Evolutionary conservation across 2,797 vertebrate species (phyloP).

Genomic region (Diglossa cyanea): DNA sequence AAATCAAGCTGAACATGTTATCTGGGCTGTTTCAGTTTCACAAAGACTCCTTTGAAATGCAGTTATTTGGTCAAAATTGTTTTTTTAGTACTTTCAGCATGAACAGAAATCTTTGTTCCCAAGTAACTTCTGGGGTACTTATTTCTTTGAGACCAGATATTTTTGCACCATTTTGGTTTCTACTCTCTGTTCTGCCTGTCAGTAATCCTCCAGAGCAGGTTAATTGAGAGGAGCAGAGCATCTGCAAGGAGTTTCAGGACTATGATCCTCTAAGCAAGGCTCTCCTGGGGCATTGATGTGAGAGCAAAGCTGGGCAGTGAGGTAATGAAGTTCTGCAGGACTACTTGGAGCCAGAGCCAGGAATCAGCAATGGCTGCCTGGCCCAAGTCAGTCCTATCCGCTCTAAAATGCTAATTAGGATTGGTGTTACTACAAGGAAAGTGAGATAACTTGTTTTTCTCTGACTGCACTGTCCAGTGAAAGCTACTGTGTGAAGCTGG

Average conservation of each 20-base stretch:
- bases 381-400: neutral
- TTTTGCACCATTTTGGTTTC: neutral
- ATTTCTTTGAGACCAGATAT: neutral
- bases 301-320: neutral
- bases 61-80: neutral
- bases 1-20: neutral
- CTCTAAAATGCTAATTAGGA: neutral
- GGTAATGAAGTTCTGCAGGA: neutral
- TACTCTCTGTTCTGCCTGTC: neutral
- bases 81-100: neutral
- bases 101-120: neutral
- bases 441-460: neutral
- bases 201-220: neutral
- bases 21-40: neutral
- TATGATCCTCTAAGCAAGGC: neutral
- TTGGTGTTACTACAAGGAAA: neutral
- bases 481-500: neutral
- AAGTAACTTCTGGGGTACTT: neutral
- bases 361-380: neutral
- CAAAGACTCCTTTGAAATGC: neutral
- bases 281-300: neutral
- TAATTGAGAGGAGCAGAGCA: neutral
- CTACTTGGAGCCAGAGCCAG: neutral
- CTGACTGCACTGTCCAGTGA: neutral
- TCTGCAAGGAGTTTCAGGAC: neutral